Base-by-base conservation (phyloP, 1,140 invertebrate species). In the Orchesella cincta region DNA sequence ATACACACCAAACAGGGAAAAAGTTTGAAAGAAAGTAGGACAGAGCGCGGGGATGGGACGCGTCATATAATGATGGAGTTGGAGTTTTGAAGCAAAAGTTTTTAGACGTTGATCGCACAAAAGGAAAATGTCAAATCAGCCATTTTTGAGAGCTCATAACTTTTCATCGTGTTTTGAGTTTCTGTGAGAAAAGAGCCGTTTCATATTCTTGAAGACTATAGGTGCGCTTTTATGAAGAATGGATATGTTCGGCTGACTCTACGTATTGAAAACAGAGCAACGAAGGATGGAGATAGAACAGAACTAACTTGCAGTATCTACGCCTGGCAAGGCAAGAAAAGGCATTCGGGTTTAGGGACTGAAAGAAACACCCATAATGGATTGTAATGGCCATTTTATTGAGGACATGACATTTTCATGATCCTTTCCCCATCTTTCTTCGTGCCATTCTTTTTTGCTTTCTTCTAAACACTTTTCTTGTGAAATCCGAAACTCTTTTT, bases 361-460 rank as follows among this genome's bases (percentile, higher is more conserved):
- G 54, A 57, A 14, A 57, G 39, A 23, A 16, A 57, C 54, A 26
- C 54, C 23, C 54, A 26, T 57, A 57, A 57, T 57, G n/a, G 54
- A 57, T 57, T 57, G 54, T 57, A 57, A 57, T 57, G 23, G 54
- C 54, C 54, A 23, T 57, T 57, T 57, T 57, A 57, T 57, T 57
- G 54, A 57, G 54, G 54, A 57, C 54, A 57, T 57, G 54, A 57
- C 54, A 57, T 57, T 57, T 57, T 57, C 54, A 57, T 57, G 54
- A 57, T 57, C 54, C 54, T 57, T 23, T 23, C 23, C 26, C 12
- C 54, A 57, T 57, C 54, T 23, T 57, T 57, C 54, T 16, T 57
- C 54, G 26, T n/a, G 26, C n/a, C n/a, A 12, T 3, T n/a, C 23
- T 23, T 5, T 57, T 57, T 57, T 57, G 5, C 54, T 57, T 57